A percentile compares a stretch with the other conserved stretches of the same genome.
These are phyloP conservation scores for Melinaea menophilus DNA, from an alignment of 2,888 invertebrate genomes.

Conservation along the genomic window DNA sequence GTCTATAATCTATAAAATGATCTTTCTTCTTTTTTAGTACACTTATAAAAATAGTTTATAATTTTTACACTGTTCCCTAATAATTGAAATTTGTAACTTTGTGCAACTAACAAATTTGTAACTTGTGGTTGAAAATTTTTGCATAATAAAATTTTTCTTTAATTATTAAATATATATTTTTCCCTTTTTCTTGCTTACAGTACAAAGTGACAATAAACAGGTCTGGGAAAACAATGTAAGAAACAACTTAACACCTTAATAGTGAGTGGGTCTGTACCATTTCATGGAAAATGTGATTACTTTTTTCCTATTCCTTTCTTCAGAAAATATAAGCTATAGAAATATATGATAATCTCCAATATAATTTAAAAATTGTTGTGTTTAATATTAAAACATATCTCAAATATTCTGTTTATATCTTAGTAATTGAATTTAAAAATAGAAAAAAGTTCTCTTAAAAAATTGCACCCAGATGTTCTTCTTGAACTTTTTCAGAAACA, in stretches of 20 bases:
- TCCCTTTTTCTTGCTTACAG: not conserved
- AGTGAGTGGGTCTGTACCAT: slow-evolving; percentile 10
- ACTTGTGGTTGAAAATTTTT: not conserved
- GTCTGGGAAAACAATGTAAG: slow-evolving; percentile 5
- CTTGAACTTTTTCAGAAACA: no score
- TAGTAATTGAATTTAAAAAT: no score
- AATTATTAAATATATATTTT: not conserved
- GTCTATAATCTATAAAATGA: no score
- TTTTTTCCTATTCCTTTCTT: not conserved
- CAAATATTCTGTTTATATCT: no score
- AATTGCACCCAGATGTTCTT: no score
- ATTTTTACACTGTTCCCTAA: no score
- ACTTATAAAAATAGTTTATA: no score
- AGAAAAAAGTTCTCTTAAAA: no score
- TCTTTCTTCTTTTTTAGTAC: no score
- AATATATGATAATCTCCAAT: no score
- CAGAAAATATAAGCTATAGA: not conserved
- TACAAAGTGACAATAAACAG: slow-evolving; percentile 7
- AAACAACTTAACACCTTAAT: slow-evolving; percentile 8
- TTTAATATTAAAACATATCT: no score
- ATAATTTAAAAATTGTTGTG: no score
- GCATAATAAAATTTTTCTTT: not conserved
- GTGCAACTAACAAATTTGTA: not conserved
- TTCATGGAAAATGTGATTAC: slow-evolving; percentile 5
- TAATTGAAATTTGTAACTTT: not conserved